Evolutionary conservation across 2,113 vertebrate genomes (phyloP).

Genomic region (Sorex araneus): DNA sequence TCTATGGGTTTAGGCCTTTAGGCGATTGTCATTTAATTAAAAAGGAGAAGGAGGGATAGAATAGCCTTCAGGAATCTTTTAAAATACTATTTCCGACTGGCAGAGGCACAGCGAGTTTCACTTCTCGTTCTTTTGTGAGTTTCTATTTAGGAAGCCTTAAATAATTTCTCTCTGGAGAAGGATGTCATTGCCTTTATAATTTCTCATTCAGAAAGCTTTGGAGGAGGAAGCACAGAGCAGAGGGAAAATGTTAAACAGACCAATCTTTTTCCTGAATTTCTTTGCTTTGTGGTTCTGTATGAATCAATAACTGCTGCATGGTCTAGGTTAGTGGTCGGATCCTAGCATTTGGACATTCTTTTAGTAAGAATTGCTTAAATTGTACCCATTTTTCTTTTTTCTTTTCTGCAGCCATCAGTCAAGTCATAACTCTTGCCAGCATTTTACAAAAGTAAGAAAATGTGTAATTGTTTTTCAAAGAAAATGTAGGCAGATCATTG

Average conservation of each 20-base stretch:
- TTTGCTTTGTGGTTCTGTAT: neutral
- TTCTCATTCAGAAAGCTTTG: constrained; percentile 56
- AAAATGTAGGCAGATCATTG: neutral
- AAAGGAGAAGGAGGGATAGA: neutral
- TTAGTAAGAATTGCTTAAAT: constrained; percentile 23
- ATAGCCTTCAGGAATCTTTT: constrained; percentile 14
- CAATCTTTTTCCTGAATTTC: constrained; percentile 49
- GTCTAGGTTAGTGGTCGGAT: constrained; percentile 33
- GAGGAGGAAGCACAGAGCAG: neutral
- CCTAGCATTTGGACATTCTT: neutral
- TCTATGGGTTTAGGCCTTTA: constrained; percentile 20
- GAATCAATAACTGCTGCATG: neutral
- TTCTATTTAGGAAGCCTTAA: constrained; percentile 66
- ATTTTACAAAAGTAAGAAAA: constrained; percentile 40
- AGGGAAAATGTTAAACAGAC: constrained; percentile 37
- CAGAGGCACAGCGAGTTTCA: constrained; percentile 56
- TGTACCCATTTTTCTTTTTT: neutral
- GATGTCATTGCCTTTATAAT: constrained; percentile 33
- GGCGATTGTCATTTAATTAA: neutral
- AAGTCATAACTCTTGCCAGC: neutral
- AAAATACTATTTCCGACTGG: constrained; percentile 57
- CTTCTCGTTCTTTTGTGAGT: constrained; percentile 63
- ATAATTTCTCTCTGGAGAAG: constrained; percentile 57
- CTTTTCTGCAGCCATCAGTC: neutral
- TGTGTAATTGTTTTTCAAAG: neutral